Base-by-base conservation (phyloP, 2,888 invertebrate genomes). In the Drosophila prolongata region DNA sequence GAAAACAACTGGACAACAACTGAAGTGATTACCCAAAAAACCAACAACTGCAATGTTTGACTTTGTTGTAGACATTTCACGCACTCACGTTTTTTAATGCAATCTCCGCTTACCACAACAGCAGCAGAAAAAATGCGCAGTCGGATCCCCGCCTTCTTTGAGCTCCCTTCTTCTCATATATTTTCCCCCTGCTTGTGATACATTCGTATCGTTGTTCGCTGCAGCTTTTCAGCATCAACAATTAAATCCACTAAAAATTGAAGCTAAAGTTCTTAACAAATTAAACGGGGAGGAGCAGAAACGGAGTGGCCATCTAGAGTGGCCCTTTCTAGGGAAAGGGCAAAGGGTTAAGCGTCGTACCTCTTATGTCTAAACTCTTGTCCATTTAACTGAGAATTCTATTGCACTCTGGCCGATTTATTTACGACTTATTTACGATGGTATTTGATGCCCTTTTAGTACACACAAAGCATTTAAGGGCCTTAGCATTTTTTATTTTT, bases 51-150 rank as follows among this genome's bases (percentile, higher is more conserved):
- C 44, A 43, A 64, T 84, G 56, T 42, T 30, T 16, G 54, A 35
- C 34, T 40, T 64, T 68, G 62, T 57, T 74, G 75, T 59, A 64
- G 54, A 70, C 67, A 79, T 81, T 83, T 78, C 61, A 88, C 82
- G 83, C 87, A 83, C 89, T 87, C 83, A 83, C 83, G 83, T 89
- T 83, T 87, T 78, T 75, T 74, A 75, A 87, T 89, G 83, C 83
- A 83, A 83, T 78, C 69, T 3, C 43, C 42, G 11, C 19, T 46
- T 24, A 4, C 24, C 13, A 27, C 27, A 46, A 27, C 27, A 46
- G 5, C 24, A 44, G 13, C 19, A 24, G 11, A 6, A 9, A 27
- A 64, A 64, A 68, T 49, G 40, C 49, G 47, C 68, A 67, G 54
- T 40, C n/a, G 53, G 35, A 27, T 14, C 37, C 24, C 38, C 8